A percentile compares a stretch with the other conserved stretches of the same genome.
phyloP scores from a whole-genome alignment of 2,797 vertebrate genomes.

The Pangasius krempfi region DNA sequence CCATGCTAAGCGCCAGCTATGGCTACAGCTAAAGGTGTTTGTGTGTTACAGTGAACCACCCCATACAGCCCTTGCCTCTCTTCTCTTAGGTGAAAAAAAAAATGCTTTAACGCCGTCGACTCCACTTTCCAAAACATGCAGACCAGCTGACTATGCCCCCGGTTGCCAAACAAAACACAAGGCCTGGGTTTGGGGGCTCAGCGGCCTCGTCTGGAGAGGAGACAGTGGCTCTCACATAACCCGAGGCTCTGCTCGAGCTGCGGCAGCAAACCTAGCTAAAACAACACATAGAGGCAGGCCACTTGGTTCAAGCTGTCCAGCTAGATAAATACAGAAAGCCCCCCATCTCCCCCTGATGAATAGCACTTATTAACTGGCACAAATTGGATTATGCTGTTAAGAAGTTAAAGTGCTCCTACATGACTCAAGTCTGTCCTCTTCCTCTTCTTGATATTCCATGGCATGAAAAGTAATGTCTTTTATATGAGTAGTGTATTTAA shows the following conservation, averaged over 20 bases:
- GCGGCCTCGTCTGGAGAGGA: constrained; percentile 53
- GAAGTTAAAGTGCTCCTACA: constrained; percentile 48
- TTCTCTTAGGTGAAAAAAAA: neutral
- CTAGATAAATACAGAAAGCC: constrained; percentile 70
- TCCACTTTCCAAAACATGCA: constrained; percentile 62
- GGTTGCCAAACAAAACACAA: constrained; percentile 69
- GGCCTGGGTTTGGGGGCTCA: constrained; percentile 57
- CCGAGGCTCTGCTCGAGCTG: constrained; percentile 51
- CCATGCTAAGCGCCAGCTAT: neutral
- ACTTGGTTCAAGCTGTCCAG: constrained; percentile 64
- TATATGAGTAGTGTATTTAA: neutral
- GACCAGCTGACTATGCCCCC: constrained; percentile 66
- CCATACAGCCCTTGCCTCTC: neutral
- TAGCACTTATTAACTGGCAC: constrained; percentile 65
- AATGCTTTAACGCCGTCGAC: constrained; percentile 47
- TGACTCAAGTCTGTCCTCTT: constrained; percentile 50
- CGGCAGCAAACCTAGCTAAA: constrained; percentile 63
- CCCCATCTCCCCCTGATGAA: constrained; percentile 62
- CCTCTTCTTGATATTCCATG: neutral
- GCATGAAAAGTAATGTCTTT: constrained; percentile 4
- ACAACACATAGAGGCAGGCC: constrained; percentile 56
- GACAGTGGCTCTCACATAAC: constrained; percentile 68
- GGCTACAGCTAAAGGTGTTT: constrained; percentile 7
- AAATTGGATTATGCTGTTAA: constrained; percentile 71
- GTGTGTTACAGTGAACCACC: neutral